Conservation (phyloP, 2,113 vertebrate genomes). For the Ailurus styani region DNA sequence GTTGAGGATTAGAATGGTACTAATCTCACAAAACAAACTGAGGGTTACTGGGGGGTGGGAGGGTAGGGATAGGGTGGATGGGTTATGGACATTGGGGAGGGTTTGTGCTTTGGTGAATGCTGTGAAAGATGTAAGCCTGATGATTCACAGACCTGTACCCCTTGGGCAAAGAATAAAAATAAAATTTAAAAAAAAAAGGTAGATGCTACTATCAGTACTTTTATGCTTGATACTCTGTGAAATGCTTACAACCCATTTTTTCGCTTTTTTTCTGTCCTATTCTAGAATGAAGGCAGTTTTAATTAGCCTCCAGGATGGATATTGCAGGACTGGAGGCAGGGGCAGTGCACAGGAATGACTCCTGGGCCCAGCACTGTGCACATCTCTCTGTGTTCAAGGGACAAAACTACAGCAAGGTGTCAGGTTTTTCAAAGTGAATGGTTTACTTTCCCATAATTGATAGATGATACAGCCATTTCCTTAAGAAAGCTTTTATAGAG, state of each 20-base stretch:
- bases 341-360: not conserved
- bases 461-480: not conserved
- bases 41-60: no score
- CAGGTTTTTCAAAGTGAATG: not conserved
- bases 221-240: not conserved
- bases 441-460: not conserved
- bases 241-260: constrained; percentile 14
- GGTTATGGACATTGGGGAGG: no score
- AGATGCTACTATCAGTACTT: not conserved
- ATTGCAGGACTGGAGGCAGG: constrained; percentile 24
- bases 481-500: not conserved
- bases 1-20: not conserved
- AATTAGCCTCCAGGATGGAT: constrained; percentile 51
- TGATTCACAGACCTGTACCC: no score
- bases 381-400: constrained; percentile 18
- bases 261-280: constrained; percentile 16
- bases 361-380: not conserved
- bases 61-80: no score
- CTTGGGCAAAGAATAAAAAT: no score
- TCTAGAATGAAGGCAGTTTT: constrained; percentile 58
- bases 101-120: no score
- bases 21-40: no score
- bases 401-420: not conserved
- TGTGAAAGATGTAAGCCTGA: no score
- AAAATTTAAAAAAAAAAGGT: no score